Base-by-base conservation (phyloP, 1,140 invertebrate species). In the Atta cephalotes region DNA sequence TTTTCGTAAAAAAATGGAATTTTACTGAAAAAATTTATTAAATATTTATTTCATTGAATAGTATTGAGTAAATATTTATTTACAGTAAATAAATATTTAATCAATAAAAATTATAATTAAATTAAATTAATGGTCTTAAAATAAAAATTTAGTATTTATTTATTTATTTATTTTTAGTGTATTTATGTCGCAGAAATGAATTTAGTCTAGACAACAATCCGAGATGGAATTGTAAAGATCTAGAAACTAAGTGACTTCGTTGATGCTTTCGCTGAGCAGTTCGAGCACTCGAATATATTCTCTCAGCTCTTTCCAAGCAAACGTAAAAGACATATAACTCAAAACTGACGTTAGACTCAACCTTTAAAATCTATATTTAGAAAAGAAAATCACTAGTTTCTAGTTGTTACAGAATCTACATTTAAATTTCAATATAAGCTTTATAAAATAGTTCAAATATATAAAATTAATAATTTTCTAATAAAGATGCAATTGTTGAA, bases 181-280 rank as follows among this genome's bases (percentile, higher is more conserved):
- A 74, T 84, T 63, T 51, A 70, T 58, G 7, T 76, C 68, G 25
- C 28, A 51, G 25, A 35, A 76, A 84, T 76, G 45, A 74, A 84
- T 84, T 76, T 28, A 58, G 58, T 84, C 70, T 84, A 84, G 70
- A 63, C 70, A 35, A 39, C 53, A 82, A 58, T 63, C 70, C 58
- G 45, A 84, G 80, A 84, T 63, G 70, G 39, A 70, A 76, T 84
- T 76, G 56, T 76, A 62, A 62, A 25, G 58, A 74, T 25, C 25
- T 76, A 74, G 49, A 49, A 76, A 56, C 39, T 76, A 76, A 84
- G 70, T 84, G 56, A 68, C 70, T 84, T 84, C 56, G 80, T 84
- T 84, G 68, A 74, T 84, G 62, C 80, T 84, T 74, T 74, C 14
- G 56, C 18, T 72, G 66, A 39, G 12, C 53, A 45, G 39, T 45